Evolutionary conservation across 2,113 vertebrate genomes (phyloP).

Genomic region (Aix galericulata): DNA sequence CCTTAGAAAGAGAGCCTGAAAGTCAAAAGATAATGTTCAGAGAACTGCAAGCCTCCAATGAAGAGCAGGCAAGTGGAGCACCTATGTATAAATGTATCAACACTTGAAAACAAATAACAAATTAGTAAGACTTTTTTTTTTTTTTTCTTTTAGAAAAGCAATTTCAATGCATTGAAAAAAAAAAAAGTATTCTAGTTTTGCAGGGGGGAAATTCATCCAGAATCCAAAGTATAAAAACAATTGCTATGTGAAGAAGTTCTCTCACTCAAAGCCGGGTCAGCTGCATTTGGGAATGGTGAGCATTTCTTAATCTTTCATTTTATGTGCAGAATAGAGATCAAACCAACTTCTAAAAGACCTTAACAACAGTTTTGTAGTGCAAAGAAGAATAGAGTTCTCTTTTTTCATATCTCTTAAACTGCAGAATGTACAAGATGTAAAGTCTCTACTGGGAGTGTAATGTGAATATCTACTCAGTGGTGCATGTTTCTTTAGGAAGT

Average conservation of each 20-base stretch:
- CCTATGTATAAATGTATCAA: neutral
- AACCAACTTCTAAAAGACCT: conserved; percentile 8
- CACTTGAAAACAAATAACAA: neutral
- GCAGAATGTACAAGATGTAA: conserved; percentile 27
- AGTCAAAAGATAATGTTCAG: neutral
- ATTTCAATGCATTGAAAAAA: neutral
- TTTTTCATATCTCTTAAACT: conserved; percentile 14
- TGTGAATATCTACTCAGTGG: neutral
- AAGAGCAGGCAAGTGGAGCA: neutral
- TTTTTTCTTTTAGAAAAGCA: neutral
- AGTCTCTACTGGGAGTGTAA: neutral
- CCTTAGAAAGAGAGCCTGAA: neutral
- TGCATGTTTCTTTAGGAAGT: conserved; percentile 8
- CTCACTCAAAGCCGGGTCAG: neutral
- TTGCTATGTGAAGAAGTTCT: neutral
- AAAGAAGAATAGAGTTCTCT: neutral
- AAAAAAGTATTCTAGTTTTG: neutral
- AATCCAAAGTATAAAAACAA: neutral
- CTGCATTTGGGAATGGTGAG: neutral
- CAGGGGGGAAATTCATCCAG: rapidly evolving
- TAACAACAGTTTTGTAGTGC: conserved; percentile 4
- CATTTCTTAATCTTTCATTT: conserved; percentile 30
- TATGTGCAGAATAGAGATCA: conserved; percentile 1
- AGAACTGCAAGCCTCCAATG: neutral
- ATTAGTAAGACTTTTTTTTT: neutral